A percentile compares a stretch with the other conserved stretches of the same genome.
Evolutionary conservation across 2,888 invertebrate species (phyloP).

Genomic region (Cheilosia grossa): DNA sequence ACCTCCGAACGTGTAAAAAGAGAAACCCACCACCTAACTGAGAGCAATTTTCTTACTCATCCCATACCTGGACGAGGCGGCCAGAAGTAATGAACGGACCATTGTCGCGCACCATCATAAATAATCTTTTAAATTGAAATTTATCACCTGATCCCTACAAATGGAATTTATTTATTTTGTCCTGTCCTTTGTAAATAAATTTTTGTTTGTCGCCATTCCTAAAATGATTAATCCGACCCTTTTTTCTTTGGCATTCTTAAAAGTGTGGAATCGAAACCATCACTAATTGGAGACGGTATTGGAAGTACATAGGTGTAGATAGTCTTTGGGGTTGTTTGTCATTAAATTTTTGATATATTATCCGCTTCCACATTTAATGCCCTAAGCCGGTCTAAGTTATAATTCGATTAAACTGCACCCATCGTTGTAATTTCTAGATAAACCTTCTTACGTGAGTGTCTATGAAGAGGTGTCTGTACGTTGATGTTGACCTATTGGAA

Average conservation of each 20-base stretch:
- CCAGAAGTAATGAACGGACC: constrained; percentile 59
- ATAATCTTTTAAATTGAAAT: constrained; percentile 73
- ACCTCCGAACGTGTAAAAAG: neutral
- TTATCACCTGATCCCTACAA: constrained; percentile 65
- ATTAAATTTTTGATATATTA: no score
- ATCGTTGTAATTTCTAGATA: no score
- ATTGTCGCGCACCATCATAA: constrained; percentile 49
- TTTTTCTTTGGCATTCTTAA: neutral
- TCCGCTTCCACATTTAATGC: no score
- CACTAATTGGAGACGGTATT: neutral
- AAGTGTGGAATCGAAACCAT: neutral
- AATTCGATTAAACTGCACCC: no score
- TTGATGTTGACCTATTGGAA: no score
- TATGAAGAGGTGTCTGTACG: no score
- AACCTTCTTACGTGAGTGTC: no score
- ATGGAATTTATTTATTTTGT: constrained; percentile 45
- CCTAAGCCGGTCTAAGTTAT: no score
- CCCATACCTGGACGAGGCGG: constrained; percentile 20
- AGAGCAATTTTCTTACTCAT: neutral
- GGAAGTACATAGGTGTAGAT: neutral
- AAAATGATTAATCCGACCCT: constrained; percentile 34
- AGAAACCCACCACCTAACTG: constrained; percentile 22
- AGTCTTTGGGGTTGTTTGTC: neutral
- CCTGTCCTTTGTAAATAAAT: constrained; percentile 4
- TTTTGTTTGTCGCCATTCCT: constrained; percentile 16